These are phyloP conservation scores for Oenanthe oenanthe DNA, from an alignment of 2,113 vertebrate species.

Conservation along the genomic window DNA sequence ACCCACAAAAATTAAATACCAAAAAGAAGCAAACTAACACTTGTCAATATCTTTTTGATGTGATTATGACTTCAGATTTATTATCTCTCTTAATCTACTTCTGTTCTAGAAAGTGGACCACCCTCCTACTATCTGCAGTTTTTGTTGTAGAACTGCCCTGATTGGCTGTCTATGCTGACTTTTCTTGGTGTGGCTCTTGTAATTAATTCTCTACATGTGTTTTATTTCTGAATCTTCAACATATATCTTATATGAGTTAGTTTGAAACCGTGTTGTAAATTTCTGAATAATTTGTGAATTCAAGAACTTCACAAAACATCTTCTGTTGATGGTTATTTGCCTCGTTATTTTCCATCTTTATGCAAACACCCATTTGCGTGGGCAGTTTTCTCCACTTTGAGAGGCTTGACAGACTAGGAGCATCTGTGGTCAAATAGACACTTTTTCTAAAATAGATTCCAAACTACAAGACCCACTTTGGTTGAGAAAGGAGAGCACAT, in stretches of 20 bases:
- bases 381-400: not conserved
- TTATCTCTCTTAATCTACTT: not conserved
- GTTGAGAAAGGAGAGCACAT: rapidly evolving
- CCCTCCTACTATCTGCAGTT: not conserved
- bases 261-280: not conserved
- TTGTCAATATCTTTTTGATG: not conserved
- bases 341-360: not conserved
- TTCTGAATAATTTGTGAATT: not conserved
- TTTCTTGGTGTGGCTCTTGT: not conserved
- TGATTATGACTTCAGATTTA: not conserved
- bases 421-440: not conserved
- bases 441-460: not conserved
- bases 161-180: not conserved
- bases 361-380: rapidly evolving
- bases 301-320: not conserved
- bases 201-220: not conserved
- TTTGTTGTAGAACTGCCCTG: not conserved
- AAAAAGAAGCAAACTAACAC: not conserved
- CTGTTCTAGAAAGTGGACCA: not conserved
- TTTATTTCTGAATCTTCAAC: not conserved
- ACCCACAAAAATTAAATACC: not conserved
- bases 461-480: rapidly evolving
- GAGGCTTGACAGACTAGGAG: not conserved
- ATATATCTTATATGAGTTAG: not conserved
- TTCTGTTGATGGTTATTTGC: not conserved